phyloP scores from a whole-genome alignment of 2,888 invertebrate species.

The Deilephila porcellus region DNA sequence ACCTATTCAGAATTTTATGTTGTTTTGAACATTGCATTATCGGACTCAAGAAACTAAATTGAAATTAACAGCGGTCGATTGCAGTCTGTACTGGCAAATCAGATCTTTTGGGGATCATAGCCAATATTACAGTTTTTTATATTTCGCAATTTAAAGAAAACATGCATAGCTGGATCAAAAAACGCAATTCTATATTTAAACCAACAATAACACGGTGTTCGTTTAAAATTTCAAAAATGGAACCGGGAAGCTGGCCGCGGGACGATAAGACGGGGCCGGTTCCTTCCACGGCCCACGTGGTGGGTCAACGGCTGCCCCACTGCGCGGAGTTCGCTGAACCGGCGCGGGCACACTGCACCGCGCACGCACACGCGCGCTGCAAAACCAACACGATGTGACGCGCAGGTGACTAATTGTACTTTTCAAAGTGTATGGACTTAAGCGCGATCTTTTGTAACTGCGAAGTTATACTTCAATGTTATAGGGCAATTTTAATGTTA shows the following conservation, averaged over 20 bases:
- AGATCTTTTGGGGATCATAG: no score
- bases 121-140: no score
- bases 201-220: slow-evolving; percentile 7
- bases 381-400: slow-evolving; percentile 36
- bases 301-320: slow-evolving; percentile 81
- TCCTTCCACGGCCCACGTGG: slow-evolving; percentile 74
- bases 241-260: slow-evolving; percentile 55
- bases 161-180: background rate
- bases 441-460: slow-evolving; percentile 16
- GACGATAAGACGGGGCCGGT: slow-evolving; percentile 62
- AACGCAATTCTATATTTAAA: slow-evolving; percentile 12
- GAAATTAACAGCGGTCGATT: no score
- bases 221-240: slow-evolving; percentile 47
- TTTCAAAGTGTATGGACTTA: slow-evolving; percentile 21
- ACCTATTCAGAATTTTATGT: no score
- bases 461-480: background rate
- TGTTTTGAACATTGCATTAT: no score
- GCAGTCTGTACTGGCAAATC: no score
- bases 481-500: no score
- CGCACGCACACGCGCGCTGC: slow-evolving; percentile 33
- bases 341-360: slow-evolving; percentile 37
- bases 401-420: slow-evolving; percentile 69
- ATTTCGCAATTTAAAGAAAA: background rate
- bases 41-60: no score
- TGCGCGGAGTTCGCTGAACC: slow-evolving; percentile 77